Evolutionary conservation across 2,888 invertebrate species (phyloP).

Genomic region (Tachystola acroxantha): DNA sequence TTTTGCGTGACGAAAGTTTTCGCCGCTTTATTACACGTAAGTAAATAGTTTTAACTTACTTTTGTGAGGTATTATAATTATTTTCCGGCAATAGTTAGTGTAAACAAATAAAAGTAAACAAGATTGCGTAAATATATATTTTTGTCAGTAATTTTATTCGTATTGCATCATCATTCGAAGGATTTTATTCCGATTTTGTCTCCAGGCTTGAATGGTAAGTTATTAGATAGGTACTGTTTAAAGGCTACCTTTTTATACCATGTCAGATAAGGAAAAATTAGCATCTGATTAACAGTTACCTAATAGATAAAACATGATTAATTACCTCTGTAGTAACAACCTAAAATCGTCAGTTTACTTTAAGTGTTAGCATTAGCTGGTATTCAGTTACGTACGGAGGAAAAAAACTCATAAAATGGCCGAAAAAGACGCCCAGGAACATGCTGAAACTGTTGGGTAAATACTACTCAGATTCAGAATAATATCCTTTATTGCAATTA

Average conservation of each 20-base stretch:
- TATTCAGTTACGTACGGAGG: neutral
- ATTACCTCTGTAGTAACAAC: neutral
- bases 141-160: neutral
- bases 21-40: constrained; percentile 1
- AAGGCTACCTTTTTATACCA: neutral
- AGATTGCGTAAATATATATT: constrained; percentile 2
- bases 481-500: too few species aligned
- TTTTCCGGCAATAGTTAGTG: constrained; percentile 3
- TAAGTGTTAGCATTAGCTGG: neutral
- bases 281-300: neutral
- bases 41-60: neutral
- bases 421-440: too few species aligned
- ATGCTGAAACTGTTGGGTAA: too few species aligned
- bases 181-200: neutral
- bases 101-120: neutral
- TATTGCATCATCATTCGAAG: neutral
- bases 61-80: constrained; percentile 3
- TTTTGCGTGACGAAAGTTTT: constrained; percentile 10
- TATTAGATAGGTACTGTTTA: neutral
- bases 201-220: neutral
- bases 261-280: neutral
- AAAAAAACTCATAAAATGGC: neutral
- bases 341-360: neutral
- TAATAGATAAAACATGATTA: constrained; percentile 1
- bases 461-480: too few species aligned